These are phyloP conservation scores for Columbina picui DNA, from an alignment of 2,113 vertebrate genomes.

Conservation along the genomic window DNA sequence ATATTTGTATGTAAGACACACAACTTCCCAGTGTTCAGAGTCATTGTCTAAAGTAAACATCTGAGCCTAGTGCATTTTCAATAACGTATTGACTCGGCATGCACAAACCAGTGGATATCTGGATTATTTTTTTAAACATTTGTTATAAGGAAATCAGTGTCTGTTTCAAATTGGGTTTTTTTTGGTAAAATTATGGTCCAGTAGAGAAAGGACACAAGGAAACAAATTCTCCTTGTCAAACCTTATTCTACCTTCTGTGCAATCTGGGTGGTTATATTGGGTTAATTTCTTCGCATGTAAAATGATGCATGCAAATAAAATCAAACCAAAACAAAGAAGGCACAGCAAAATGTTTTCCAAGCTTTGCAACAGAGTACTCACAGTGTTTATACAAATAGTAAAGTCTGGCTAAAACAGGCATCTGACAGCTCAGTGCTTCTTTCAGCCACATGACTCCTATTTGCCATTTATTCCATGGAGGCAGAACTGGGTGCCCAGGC, in stretches of 20 bases:
- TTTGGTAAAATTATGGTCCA: not conserved
- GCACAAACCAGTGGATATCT: not conserved
- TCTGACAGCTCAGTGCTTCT: constrained; percentile 25
- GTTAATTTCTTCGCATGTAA: constrained; percentile 11
- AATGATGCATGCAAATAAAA: constrained; percentile 42
- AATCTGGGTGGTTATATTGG: not conserved
- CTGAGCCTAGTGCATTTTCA: not conserved
- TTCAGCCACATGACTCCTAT: constrained; percentile 20
- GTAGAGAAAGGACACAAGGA: not conserved
- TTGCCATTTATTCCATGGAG: constrained; percentile 12
- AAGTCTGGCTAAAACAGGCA: constrained; percentile 49
- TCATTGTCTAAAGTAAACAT: not conserved
- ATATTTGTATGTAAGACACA: constrained; percentile 17
- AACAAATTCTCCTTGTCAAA: not conserved
- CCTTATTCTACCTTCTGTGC: not conserved
- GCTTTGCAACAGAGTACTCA: constrained; percentile 25
- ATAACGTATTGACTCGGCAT: accelerated
- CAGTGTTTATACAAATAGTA: constrained; percentile 53
- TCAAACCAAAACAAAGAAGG: constrained; percentile 36
- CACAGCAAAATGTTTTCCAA: constrained; percentile 48
- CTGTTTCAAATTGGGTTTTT: not conserved
- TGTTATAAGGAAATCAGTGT: not conserved
- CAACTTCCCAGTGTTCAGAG: not conserved
- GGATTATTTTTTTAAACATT: not conserved
- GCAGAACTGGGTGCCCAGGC: constrained; percentile 26